Evolutionary conservation across 2,888 invertebrate species (phyloP).

Genomic region (Drosophila siamana): DNA sequence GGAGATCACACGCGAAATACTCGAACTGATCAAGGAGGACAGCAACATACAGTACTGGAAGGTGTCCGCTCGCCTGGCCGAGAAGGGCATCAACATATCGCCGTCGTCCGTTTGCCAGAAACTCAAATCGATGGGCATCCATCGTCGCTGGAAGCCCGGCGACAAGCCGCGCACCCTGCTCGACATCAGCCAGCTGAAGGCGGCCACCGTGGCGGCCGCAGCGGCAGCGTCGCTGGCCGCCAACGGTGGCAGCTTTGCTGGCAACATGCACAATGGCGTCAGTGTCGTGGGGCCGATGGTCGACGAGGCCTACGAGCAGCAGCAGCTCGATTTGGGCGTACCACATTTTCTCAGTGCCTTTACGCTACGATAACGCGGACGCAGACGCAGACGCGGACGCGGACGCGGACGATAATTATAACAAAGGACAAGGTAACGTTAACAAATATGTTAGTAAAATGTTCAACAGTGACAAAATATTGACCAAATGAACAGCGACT

Average conservation of each 20-base stretch:
- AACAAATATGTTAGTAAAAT: too few species aligned
- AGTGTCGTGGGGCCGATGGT: conserved; percentile 40
- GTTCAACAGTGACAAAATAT: too few species aligned
- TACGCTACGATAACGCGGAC: conserved; percentile 39
- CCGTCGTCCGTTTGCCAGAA: conserved; percentile 85
- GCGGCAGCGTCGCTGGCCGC: conserved; percentile 24
- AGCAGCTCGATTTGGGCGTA: conserved; percentile 84
- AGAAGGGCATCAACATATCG: conserved; percentile 84
- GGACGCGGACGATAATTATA: conserved; percentile 2
- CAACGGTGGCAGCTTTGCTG: conserved; percentile 43
- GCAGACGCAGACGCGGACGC: conserved; percentile 10
- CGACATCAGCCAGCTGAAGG: conserved; percentile 82
- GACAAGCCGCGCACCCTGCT: conserved; percentile 83
- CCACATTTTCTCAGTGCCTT: conserved; percentile 85
- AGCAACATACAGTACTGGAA: conserved; percentile 85
- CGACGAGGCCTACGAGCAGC: conserved; percentile 80
- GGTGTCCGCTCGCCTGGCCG: conserved; percentile 84
- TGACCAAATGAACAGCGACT: background rate
- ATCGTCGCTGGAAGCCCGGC: conserved; percentile 85
- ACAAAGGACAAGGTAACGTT: background rate
- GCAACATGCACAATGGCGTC: conserved; percentile 42
- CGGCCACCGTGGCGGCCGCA: conserved; percentile 57
- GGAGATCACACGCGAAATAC: conserved; percentile 84
- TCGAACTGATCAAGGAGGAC: conserved; percentile 84
- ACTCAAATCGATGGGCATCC: conserved; percentile 85